A percentile compares a stretch with the other conserved stretches of the same genome.
Conservation (phyloP, 2,797 vertebrate genomes). For the Erethizon dorsatum region DNA sequence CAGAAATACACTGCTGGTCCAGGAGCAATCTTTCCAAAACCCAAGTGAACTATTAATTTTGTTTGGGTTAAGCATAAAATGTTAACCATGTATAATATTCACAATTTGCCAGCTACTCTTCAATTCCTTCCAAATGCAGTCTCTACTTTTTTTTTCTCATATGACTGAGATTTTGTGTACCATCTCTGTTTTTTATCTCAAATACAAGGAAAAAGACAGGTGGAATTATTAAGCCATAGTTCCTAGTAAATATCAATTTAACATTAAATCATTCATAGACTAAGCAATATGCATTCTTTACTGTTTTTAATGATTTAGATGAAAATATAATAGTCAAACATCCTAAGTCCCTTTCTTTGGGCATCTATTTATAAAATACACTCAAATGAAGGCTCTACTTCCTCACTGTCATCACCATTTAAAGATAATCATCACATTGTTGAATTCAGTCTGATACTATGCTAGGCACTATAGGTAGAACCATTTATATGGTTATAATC, state of each 20-base stretch:
- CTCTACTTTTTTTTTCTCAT: constrained; percentile 26
- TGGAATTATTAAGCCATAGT: constrained; percentile 68
- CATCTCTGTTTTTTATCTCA: constrained; percentile 66
- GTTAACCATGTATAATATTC: neutral
- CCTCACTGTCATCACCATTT: constrained; percentile 76
- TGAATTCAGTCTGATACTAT: constrained; percentile 54
- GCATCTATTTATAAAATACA: constrained; percentile 77
- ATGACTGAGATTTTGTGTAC: constrained; percentile 47
- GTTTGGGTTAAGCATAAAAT: constrained; percentile 74
- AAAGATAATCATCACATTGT: constrained; percentile 19
- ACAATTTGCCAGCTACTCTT: constrained; percentile 55
- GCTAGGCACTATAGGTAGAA: neutral
- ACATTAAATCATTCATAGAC: constrained; percentile 52
- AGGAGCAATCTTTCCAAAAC: constrained; percentile 78
- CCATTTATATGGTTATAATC: neutral
- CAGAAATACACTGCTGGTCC: constrained; percentile 78
- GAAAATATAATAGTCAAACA: constrained; percentile 73
- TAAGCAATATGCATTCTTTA: constrained; percentile 59
- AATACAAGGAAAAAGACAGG: constrained; percentile 58
- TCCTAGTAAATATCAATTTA: constrained; percentile 69
- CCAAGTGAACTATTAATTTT: constrained; percentile 83
- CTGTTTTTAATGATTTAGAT: constrained; percentile 49
- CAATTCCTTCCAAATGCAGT: constrained; percentile 48
- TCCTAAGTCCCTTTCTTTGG: constrained; percentile 67
- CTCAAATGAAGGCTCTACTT: constrained; percentile 82